Evolutionary conservation across 2,888 invertebrate species (phyloP).

Genomic region (Nebria salina): DNA sequence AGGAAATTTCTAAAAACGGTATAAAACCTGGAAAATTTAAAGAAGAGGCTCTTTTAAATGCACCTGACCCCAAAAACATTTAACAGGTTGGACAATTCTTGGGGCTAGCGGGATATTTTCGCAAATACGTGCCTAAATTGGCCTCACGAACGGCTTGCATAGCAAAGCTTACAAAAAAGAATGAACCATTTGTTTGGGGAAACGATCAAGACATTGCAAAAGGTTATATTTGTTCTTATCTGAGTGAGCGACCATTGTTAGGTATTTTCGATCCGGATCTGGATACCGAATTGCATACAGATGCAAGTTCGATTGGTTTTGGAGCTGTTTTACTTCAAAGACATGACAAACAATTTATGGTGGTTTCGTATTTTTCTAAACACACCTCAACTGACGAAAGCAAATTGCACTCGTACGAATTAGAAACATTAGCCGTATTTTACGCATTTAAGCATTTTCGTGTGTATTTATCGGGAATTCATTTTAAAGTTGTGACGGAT

Average conservation of each 20-base stretch:
- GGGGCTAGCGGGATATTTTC: background rate
- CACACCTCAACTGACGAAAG: too few species aligned
- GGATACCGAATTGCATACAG: conserved; percentile 44
- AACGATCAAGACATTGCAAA: background rate
- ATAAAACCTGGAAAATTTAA: background rate
- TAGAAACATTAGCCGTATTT: too few species aligned
- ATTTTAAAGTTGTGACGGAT: background rate
- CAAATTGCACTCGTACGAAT: too few species aligned
- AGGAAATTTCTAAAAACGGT: background rate
- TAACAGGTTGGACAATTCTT: background rate
- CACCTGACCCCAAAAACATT: background rate
- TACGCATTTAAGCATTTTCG: background rate
- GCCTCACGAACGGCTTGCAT: background rate
- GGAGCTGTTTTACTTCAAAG: too few species aligned
- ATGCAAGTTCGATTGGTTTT: too few species aligned
- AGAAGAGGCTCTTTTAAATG: background rate
- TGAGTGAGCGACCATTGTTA: conserved; percentile 46
- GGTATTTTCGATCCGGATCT: conserved; percentile 51
- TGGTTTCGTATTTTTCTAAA: too few species aligned
- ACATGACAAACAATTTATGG: too few species aligned
- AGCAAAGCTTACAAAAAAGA: background rate
- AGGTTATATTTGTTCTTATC: background rate
- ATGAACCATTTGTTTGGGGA: background rate
- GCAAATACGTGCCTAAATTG: background rate
- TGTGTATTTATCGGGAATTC: background rate